phyloP scores from a whole-genome alignment of 2,888 invertebrate species.

The Tipula lateralis region DNA sequence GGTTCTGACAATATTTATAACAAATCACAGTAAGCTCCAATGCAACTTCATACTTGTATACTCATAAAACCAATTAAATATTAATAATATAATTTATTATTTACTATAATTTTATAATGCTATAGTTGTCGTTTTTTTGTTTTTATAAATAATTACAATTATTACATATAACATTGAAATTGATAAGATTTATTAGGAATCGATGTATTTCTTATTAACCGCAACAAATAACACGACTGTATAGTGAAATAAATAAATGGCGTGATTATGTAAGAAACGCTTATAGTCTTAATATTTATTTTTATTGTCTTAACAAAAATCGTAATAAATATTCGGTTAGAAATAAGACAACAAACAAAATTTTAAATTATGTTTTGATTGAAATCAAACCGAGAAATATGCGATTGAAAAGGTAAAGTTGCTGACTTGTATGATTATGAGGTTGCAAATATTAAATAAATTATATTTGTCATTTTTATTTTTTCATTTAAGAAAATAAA shows the following conservation, averaged over 20 bases:
- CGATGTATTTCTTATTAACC: neutral
- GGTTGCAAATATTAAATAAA: neutral
- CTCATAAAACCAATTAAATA: conserved; percentile 2
- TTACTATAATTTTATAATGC: neutral
- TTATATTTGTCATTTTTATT: neutral
- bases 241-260: neutral
- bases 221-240: neutral
- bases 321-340: neutral
- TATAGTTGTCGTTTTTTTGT: neutral
- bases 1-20: too few species aligned
- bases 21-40: neutral
- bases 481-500: neutral
- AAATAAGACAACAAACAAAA: neutral
- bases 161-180: conserved; percentile 19
- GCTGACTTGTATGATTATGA: neutral
- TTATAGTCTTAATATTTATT: neutral
- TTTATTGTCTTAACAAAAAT: neutral
- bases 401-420: neutral
- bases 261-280: neutral
- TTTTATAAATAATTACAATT: neutral
- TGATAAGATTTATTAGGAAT: conserved; percentile 14
- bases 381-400: neutral
- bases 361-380: neutral
- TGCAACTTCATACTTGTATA: too few species aligned
- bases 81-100: neutral